Evolutionary conservation across 2,113 vertebrate genomes (phyloP), one percentile per base, ranked within the genome.

Genomic region (Fukomys damarensis): DNA sequence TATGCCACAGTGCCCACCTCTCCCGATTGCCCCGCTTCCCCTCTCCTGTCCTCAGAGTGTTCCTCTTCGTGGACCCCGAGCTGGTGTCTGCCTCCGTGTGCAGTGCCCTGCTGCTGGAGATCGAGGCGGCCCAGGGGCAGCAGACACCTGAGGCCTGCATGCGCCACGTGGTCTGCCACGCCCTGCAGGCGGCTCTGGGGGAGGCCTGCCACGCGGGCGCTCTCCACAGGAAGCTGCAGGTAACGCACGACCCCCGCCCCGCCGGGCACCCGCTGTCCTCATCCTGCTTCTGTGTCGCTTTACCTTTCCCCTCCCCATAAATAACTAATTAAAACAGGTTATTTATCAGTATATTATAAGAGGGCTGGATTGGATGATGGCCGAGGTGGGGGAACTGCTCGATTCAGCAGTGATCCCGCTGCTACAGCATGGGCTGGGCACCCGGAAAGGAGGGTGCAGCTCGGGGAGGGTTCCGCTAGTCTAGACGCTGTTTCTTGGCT

Each of bases 51-150:
- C 85, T 0, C 97, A 99, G 99, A 98, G 99, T 99, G 97, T 99
- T 99, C 96, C 98, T 99, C 96, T 99, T 99, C 89, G 99, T 99
- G 2, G 99, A 99, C 85, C 99, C 99, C 0, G 98, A 98, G 13
- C 97, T 99, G 97, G 99, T 99, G 46, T 98, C 99, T 0, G 98
- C 98, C 65, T 98, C 99, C 16, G 96, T 99, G 97, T 99, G 98
- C 94, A 97, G 97, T 0, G 98, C 99, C 0, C 89, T 99, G 89
- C 41, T 97, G 74, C 97, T 94, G 0, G 99, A 99, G 96, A 98
- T 99, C 0, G 98, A 99, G 96, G 98, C 98, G 0, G 98, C 98
- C 0, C 98, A 96, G 80, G 72, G 46, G n/a, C 97, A 97, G 32
- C 98, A 97, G 77, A 98, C 95, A 3, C 98, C 98, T 0, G 86